Evolutionary conservation across 2,888 invertebrate genomes (phyloP).

Genomic region (Pammene fasciana): DNA sequence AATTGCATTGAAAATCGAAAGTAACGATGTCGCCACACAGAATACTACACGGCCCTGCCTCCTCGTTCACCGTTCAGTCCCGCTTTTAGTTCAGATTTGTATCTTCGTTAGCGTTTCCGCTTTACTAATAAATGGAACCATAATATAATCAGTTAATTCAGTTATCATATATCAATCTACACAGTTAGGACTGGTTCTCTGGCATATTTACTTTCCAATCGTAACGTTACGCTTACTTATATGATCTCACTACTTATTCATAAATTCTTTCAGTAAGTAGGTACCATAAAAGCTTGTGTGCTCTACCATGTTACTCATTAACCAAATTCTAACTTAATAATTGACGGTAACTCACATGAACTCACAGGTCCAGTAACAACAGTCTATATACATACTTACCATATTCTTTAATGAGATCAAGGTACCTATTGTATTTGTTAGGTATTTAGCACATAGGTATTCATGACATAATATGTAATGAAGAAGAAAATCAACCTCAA

Average conservation of each 20-base stretch:
- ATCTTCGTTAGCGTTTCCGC: conserved; percentile 18
- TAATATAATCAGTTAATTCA: conserved; percentile 9
- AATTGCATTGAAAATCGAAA: conserved; percentile 18
- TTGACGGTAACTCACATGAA: too few species aligned
- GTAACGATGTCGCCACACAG: not conserved
- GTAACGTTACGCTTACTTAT: conserved; percentile 7
- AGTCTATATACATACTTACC: too few species aligned
- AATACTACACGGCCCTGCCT: not conserved
- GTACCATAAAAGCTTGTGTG: not conserved
- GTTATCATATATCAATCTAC: conserved; percentile 16
- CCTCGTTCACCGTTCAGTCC: not conserved
- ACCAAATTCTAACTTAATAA: too few species aligned
- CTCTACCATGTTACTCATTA: not conserved
- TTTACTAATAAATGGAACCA: conserved; percentile 20
- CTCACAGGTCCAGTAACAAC: too few species aligned
- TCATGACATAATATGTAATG: too few species aligned
- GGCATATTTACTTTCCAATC: conserved; percentile 9
- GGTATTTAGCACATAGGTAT: too few species aligned
- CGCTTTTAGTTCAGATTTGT: conserved; percentile 23
- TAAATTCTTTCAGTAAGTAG: not conserved
- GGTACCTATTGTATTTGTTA: too few species aligned
- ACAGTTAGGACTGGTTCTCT: not conserved
- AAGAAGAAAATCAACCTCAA: too few species aligned
- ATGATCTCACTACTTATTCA: not conserved
- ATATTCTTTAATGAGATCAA: too few species aligned